Evolutionary conservation across 1,140 invertebrate species (phyloP).

Genomic region (Dendrolimus punctatus): DNA sequence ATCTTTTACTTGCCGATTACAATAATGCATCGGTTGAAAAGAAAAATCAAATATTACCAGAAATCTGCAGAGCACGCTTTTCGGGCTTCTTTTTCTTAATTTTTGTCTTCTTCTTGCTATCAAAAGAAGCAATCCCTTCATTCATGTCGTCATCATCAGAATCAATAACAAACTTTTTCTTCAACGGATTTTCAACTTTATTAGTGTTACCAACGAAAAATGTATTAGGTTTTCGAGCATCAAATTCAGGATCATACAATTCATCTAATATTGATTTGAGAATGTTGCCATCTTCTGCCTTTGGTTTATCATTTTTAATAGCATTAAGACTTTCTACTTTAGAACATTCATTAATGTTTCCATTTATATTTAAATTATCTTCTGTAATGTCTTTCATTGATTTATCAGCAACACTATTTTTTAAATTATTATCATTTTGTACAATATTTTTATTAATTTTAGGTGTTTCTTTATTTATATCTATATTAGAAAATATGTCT

Average conservation of each 20-base stretch:
- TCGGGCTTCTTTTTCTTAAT: constrained; percentile 53
- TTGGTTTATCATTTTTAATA: not conserved
- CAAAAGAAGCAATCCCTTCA: constrained; percentile 22
- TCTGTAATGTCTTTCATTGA: constrained; percentile 1
- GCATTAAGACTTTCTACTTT: not conserved
- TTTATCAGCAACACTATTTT: not conserved
- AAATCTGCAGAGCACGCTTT: constrained; percentile 50
- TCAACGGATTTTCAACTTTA: constrained; percentile 25
- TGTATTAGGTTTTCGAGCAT: constrained; percentile 38
- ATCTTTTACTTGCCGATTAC: too few species aligned
- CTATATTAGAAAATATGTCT: not conserved
- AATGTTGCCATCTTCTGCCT: constrained; percentile 15
- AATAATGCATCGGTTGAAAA: constrained; percentile 1
- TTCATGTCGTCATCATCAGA: constrained; percentile 71
- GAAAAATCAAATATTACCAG: constrained; percentile 54
- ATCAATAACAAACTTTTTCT: constrained; percentile 55
- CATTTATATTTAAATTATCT: not conserved
- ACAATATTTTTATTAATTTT: not conserved
- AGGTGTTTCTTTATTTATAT: constrained; percentile 2
- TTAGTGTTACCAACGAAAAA: constrained; percentile 33
- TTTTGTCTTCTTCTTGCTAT: constrained; percentile 31
- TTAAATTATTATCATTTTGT: constrained; percentile 1
- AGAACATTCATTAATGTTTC: too few species aligned
- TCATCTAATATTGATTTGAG: constrained; percentile 55
- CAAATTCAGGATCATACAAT: constrained; percentile 42